phyloP scores from a whole-genome alignment of 2,113 vertebrate genomes.

The Syngnathus scovelli region DNA sequence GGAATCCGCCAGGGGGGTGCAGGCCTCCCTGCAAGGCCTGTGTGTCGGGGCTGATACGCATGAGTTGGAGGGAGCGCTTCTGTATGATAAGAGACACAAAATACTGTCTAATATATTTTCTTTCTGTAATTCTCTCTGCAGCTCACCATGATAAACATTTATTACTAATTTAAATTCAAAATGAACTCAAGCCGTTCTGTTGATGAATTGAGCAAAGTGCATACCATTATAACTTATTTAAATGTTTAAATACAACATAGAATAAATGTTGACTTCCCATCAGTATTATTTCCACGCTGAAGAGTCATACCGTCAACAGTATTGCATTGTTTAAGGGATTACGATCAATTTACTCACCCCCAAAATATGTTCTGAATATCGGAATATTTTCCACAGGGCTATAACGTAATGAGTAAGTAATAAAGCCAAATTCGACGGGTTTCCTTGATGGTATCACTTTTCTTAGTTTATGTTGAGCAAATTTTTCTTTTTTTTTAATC shows the following conservation, averaged over 20 bases:
- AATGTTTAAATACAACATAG: neutral
- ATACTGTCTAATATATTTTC: too few species aligned
- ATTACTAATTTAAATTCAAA: neutral
- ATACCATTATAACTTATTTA: neutral
- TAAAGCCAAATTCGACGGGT: conserved; percentile 10
- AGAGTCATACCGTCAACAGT: neutral
- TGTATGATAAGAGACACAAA: conserved; percentile 38
- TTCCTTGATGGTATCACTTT: neutral
- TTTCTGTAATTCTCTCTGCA: too few species aligned
- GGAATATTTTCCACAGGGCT: neutral
- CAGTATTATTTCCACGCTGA: neutral
- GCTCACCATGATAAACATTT: too few species aligned
- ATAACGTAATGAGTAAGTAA: conserved; percentile 10
- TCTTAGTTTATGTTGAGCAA: neutral
- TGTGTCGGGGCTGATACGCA: conserved; percentile 61
- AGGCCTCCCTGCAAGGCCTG: conserved; percentile 32
- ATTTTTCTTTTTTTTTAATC: neutral
- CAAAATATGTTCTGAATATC: neutral
- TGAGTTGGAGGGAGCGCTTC: conserved; percentile 34
- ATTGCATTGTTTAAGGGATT: conserved; percentile 1
- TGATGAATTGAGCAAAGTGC: neutral
- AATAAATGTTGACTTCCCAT: neutral
- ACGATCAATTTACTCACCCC: neutral
- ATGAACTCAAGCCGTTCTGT: neutral
- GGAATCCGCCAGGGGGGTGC: conserved; percentile 37